These are phyloP conservation scores for Forbesichthys agassizii DNA, from an alignment of 2,113 vertebrate genomes.

Conservation along the genomic window DNA sequence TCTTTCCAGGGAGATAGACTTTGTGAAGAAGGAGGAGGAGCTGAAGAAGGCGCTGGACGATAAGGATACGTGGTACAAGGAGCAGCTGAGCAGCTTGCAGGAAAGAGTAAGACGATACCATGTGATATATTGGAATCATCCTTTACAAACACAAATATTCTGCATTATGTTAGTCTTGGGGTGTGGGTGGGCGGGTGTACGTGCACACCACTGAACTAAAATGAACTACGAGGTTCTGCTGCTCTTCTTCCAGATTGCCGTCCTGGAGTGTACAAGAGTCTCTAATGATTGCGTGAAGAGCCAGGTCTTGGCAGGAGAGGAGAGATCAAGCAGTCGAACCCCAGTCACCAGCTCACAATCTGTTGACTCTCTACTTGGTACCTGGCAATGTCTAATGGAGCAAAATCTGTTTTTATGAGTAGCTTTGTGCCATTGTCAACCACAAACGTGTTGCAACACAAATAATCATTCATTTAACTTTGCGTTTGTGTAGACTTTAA, in stretches of 20 bases:
- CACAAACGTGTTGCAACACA: too few relatives aligned
- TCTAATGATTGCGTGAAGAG: slow-evolving; percentile 16
- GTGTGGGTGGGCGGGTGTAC: neutral
- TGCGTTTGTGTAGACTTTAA: neutral
- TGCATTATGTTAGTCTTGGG: neutral
- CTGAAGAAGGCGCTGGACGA: slow-evolving; percentile 81
- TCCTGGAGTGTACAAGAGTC: slow-evolving; percentile 69
- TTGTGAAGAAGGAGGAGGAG: slow-evolving; percentile 87
- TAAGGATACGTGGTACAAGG: slow-evolving; percentile 80
- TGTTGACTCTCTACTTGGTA: slow-evolving; percentile 64
- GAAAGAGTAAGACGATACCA: slow-evolving; percentile 76
- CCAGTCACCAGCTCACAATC: slow-evolving; percentile 65
- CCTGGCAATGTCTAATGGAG: slow-evolving; percentile 34
- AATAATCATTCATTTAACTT: too few relatives aligned
- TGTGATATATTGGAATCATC: neutral
- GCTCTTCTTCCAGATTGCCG: slow-evolving; percentile 72
- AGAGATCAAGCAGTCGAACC: slow-evolving; percentile 42
- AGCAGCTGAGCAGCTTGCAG: slow-evolving; percentile 80
- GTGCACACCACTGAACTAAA: too few relatives aligned
- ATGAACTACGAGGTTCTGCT: slow-evolving; percentile 5
- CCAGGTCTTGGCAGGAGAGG: slow-evolving; percentile 37
- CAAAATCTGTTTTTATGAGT: neutral
- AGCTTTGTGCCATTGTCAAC: neutral
- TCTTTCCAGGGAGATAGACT: slow-evolving; percentile 83
- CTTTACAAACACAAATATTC: too few relatives aligned